Evolutionary conservation across 2,113 vertebrate species (phyloP).

Genomic region (Alosa alosa): DNA sequence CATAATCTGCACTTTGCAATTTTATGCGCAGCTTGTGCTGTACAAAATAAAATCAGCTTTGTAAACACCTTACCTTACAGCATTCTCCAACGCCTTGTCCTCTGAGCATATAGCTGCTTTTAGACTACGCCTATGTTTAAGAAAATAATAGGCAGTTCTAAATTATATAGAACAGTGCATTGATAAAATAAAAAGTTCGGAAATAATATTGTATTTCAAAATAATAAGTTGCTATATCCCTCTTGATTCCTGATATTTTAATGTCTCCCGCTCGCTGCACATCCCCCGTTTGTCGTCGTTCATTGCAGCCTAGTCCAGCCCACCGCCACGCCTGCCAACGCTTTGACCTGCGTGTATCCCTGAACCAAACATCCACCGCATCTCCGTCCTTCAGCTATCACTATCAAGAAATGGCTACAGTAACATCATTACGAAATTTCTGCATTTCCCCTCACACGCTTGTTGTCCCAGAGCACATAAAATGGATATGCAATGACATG

Average conservation of each 20-base stretch:
- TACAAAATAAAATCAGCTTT: background rate
- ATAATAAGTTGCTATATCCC: constrained; percentile 3
- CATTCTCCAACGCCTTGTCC: constrained; percentile 55
- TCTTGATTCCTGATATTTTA: constrained; percentile 19
- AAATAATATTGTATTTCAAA: background rate
- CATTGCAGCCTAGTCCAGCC: constrained; percentile 62
- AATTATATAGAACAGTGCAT: background rate
- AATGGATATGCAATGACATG: background rate
- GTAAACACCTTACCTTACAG: constrained; percentile 47
- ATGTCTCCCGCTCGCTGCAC: constrained; percentile 1
- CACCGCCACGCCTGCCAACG: constrained; percentile 72
- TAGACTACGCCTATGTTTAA: background rate
- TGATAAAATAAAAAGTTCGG: background rate
- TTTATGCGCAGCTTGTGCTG: background rate
- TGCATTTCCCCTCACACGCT: background rate
- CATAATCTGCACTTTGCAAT: background rate
- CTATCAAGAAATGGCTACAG: background rate
- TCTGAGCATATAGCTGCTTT: constrained; percentile 44
- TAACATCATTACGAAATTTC: background rate
- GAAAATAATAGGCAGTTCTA: background rate
- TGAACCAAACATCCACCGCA: background rate
- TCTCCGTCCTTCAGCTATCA: background rate
- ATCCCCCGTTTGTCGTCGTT: constrained; percentile 48
- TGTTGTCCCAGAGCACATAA: background rate
- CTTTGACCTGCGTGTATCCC: constrained; percentile 18